Evolutionary conservation across 2,797 vertebrate species (phyloP).

Genomic region (Chanos chanos): DNA sequence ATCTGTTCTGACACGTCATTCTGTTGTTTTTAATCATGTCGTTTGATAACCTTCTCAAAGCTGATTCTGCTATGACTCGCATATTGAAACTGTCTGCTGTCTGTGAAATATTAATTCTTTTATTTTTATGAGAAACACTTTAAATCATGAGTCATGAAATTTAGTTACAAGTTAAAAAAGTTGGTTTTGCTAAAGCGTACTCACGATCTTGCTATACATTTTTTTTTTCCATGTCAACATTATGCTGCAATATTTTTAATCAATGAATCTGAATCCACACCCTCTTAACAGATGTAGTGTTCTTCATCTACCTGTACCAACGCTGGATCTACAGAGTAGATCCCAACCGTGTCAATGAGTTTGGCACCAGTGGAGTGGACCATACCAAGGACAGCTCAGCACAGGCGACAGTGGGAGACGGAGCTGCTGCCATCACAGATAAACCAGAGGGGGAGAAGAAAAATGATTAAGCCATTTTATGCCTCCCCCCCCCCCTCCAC

Average conservation of each 20-base stretch:
- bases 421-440: conserved; percentile 65
- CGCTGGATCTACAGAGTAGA: conserved; percentile 96
- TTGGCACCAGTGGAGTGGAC: conserved; percentile 83
- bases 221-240: too few species aligned
- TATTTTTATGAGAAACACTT: too few species aligned
- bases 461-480: conserved; percentile 73
- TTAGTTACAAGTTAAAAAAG: too few species aligned
- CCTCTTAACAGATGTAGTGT: conserved; percentile 79
- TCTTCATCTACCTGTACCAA: conserved; percentile 96
- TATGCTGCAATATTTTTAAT: neutral
- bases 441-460: conserved; percentile 90
- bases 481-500: conserved; percentile 37
- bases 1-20: too few species aligned
- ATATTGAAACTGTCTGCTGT: too few species aligned
- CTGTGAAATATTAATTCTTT: too few species aligned
- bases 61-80: too few species aligned
- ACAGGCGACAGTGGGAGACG: conserved; percentile 26
- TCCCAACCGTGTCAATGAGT: conserved; percentile 87
- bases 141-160: too few species aligned
- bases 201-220: too few species aligned
- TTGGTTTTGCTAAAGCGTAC: too few species aligned
- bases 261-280: neutral
- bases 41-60: too few species aligned
- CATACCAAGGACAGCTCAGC: conserved; percentile 49
- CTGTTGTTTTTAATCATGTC: too few species aligned